Base-by-base conservation (phyloP, 64 coral and sea anemone species). In the Actinia equina region DNA sequence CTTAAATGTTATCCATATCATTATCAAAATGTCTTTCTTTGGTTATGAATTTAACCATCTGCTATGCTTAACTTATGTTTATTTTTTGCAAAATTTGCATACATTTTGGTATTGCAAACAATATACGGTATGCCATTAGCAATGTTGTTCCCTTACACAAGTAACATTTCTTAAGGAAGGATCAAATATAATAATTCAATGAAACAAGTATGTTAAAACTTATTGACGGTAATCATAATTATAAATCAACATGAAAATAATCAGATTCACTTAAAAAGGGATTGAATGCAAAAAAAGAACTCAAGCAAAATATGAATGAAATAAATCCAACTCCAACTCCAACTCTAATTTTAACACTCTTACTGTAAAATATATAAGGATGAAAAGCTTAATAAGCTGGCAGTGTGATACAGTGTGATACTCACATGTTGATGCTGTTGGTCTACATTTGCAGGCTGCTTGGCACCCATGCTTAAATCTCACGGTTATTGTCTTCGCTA, bases 381-480 rank as follows among this genome's bases (percentile, higher is more conserved):
- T 61, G 59, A 62, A 62, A 62, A 62, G 12, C 0, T 62, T 91
- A 91, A 69, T 91, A 83, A 23, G 80, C 65, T 82, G 89, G 89
- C 61, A 91, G 64, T n/a, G n/a, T n/a, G 37, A 86, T 91, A 43
- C 89, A n/a, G 86, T 12, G 89, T 83, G 41, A n/a, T n/a, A n/a
- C n/a, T 86, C 89, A 91, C 89, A 91, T 9, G 89, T 91, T 37
- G 89, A 87, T 78, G 84, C 89, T 53, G 89, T 91, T 91, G 89
- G 89, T 62, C 53, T 26, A 76, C 89, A 91, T 52, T 37, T 86
- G 74, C 83, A 91, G 56, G 59, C 71, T 52, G 71, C 51, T 71
- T 37, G 46, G 59, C 89, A 91, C 67, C 84, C 84, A 91, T 91
- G 80, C 84, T 86, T 91, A 74, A 91, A 91, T 69, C 56, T 86